phyloP scores from a whole-genome alignment of 2,797 vertebrate species.

The Ambastaia sidthimunki region DNA sequence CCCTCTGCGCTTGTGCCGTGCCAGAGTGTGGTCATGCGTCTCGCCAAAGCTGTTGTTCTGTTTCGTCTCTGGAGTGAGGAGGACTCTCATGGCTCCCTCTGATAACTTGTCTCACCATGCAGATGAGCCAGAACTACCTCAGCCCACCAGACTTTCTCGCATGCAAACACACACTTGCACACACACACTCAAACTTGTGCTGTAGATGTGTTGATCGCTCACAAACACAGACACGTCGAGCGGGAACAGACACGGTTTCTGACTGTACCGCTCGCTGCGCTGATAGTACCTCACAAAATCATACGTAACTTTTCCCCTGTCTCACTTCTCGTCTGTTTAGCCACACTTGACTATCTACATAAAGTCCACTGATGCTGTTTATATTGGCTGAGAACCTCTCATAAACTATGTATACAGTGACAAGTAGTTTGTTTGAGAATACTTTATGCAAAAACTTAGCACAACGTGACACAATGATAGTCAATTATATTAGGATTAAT shows the following conservation, averaged over 20 bases:
- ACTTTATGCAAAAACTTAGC: no score
- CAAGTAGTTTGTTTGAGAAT: no score
- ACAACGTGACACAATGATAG: no score
- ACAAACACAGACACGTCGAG: constrained; percentile 1
- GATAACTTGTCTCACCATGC: constrained; percentile 80
- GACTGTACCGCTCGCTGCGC: background rate
- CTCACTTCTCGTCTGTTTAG: background rate
- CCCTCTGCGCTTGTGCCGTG: constrained; percentile 76
- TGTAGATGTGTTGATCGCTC: constrained; percentile 32
- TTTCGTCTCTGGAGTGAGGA: constrained; percentile 78
- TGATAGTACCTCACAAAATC: background rate
- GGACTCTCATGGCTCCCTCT: constrained; percentile 78
- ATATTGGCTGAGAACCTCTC: background rate
- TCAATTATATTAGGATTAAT: no score
- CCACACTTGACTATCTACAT: background rate
- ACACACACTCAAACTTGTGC: constrained; percentile 41
- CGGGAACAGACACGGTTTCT: background rate
- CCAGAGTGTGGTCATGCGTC: constrained; percentile 81
- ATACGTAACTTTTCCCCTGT: background rate
- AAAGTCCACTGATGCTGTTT: background rate
- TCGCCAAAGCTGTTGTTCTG: constrained; percentile 78
- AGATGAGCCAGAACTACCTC: constrained; percentile 71
- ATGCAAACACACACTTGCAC: constrained; percentile 16
- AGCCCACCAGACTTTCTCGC: constrained; percentile 41
- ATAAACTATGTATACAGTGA: no score